Evolutionary conservation across 1,140 invertebrate genomes (phyloP), one percentile per base, ranked within the genome.

Genomic region (Adoxophyes honmai): DNA sequence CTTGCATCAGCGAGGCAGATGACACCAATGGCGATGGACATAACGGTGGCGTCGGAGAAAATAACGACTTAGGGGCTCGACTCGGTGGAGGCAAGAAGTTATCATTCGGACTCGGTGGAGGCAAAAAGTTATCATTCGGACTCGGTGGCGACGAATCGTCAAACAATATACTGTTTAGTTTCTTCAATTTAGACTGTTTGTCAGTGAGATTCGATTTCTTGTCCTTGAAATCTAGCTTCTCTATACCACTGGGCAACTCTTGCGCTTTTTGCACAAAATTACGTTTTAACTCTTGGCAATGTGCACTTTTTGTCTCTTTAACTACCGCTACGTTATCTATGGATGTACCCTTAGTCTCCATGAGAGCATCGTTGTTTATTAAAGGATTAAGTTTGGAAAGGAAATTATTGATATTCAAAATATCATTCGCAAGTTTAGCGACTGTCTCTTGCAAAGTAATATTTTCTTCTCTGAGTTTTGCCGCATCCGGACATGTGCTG

Each of bases 391-490:
- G 21, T 28, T 28, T 28, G 2, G 2, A 6, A 28, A 28, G 21
- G 21, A 68, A 52, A 52, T 13, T 56, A 63, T 76, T 79, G 53
- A 79, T 77, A 52, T 52, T 57, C 21, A 57, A 51, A 15, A 79
- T 59, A 48, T 75, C 70, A 59, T 75, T 69, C 35, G 51, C 59
- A 28, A 77, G 52, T 52, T 62, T 62, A 6, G 59, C 39, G 42
- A 75, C 55, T 34, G 56, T 68, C n/a, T 37, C 57, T 28, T 67
- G 52, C 53, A 77, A 57, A 51, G 42, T 44, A 58, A 65, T 70
- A 57, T 70, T 70, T 58, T 73, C 70, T 57, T 80, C 59, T 54
- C 55, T 61, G 15, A 71, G 52, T 62, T 60, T 61, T 35, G 60
- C 42, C 21, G 64, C 61, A 34, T 78, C 70, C 52, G 44, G 37